A percentile compares a stretch with the other conserved stretches of the same genome.
Evolutionary conservation across 2,888 invertebrate genomes (phyloP).

Genomic region (Drosophila sordidula): DNA sequence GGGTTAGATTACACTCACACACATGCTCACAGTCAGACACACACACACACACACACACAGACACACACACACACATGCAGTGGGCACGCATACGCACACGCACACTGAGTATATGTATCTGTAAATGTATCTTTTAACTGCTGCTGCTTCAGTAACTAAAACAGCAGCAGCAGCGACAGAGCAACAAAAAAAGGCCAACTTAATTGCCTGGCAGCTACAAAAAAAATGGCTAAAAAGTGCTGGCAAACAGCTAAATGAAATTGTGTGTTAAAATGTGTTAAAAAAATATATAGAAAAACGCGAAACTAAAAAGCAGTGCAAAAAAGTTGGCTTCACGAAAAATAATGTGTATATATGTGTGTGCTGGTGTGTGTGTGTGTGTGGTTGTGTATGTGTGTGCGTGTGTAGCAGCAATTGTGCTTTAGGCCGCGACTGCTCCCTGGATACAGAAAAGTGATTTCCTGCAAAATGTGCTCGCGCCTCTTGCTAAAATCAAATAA

Average conservation of each 20-base stretch:
- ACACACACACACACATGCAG: conserved; percentile 5
- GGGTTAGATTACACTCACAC: conserved; percentile 76
- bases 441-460: conserved; percentile 83
- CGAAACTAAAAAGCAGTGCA: conserved; percentile 20
- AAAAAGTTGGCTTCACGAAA: conserved; percentile 35
- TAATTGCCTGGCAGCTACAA: conserved; percentile 44
- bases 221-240: conserved; percentile 27
- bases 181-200: conserved; percentile 49
- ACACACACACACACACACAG: conserved; percentile 18
- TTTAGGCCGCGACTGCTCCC: conserved; percentile 72
- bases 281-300: conserved; percentile 20
- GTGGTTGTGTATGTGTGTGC: conserved; percentile 42
- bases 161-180: conserved; percentile 31
- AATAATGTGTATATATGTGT: conserved; percentile 32
- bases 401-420: conserved; percentile 66
- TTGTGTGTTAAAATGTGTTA: conserved; percentile 24
- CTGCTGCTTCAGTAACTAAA: conserved; percentile 37
- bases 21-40: conserved; percentile 26
- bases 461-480: conserved; percentile 66
- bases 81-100: conserved; percentile 12
- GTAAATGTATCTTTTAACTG: conserved; percentile 60
- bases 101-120: conserved; percentile 53
- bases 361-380: conserved; percentile 12
- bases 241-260: conserved; percentile 11
- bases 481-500: conserved; percentile 28